Percentiles rank a stretch among this genome's conserved stretches.
These are phyloP conservation scores for Pygoscelis adeliae DNA, from an alignment of 2,113 vertebrate genomes.

Conservation along the genomic window DNA sequence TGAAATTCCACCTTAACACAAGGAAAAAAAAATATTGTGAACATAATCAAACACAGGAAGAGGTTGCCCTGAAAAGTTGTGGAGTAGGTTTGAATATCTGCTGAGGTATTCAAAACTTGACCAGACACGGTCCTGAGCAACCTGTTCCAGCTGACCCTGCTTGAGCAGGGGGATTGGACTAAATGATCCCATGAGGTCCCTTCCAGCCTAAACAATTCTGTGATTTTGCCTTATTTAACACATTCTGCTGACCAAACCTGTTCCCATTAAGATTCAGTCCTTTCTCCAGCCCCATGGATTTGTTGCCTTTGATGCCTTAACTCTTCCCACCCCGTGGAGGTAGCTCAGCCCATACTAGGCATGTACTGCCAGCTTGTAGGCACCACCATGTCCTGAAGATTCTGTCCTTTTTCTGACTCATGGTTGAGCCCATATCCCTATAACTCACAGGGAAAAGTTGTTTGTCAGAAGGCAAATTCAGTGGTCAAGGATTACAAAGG, in stretches of 20 bases:
- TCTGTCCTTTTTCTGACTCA: not conserved
- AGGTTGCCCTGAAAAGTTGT: not conserved
- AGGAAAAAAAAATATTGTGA: not conserved
- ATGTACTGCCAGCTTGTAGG: not conserved
- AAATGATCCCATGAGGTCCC: not conserved
- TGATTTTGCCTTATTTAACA: not conserved
- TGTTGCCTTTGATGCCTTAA: not conserved
- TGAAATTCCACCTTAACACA: not conserved
- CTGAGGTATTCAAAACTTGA: not conserved
- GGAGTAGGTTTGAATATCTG: not conserved
- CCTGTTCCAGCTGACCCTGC: not conserved
- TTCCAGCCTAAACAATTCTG: not conserved
- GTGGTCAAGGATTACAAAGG: not conserved
- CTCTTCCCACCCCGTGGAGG: not conserved
- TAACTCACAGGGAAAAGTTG: not conserved
- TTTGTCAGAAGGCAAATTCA: not conserved
- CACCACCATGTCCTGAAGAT: not conserved
- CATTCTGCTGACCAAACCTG: not conserved
- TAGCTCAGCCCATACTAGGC: not conserved
- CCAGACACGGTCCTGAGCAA: not conserved
- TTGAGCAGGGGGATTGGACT: not conserved
- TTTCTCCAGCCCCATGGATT: not conserved
- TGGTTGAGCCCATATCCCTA: not conserved
- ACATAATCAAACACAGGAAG: not conserved
- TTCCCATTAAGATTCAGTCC: not conserved